A percentile compares a stretch with the other conserved stretches of the same genome.
Conservation (phyloP, 2,113 vertebrate genomes). For the Xiphophorus maculatus region DNA sequence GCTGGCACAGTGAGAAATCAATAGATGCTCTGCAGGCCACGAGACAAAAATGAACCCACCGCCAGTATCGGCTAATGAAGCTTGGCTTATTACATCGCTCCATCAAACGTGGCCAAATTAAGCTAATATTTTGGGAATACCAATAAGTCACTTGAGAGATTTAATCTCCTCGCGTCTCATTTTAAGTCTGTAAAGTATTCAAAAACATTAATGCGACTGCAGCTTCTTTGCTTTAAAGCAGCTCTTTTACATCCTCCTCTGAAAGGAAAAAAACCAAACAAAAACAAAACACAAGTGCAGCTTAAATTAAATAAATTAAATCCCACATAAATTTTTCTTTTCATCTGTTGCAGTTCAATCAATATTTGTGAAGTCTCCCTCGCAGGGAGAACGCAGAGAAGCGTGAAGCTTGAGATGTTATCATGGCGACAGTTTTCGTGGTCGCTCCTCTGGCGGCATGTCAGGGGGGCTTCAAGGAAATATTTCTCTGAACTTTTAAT, state of each 20-base stretch:
- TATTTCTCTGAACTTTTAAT: constrained; percentile 61
- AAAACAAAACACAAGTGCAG: not conserved
- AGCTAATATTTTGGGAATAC: constrained; percentile 3
- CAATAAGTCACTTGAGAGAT: not conserved
- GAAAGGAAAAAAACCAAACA: not conserved
- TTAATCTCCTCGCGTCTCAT: not conserved
- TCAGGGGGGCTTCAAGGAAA: constrained; percentile 52
- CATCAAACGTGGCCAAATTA: constrained; percentile 10
- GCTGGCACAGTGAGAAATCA: constrained; percentile 32
- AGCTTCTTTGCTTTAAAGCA: constrained; percentile 17
- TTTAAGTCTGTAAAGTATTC: not conserved
- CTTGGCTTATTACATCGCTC: constrained; percentile 1
- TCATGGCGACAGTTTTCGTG: constrained; percentile 47
- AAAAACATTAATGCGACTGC: not conserved
- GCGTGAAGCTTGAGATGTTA: constrained; percentile 62
- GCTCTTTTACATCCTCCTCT: constrained; percentile 7
- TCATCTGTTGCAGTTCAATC: constrained; percentile 44
- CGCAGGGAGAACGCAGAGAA: constrained; percentile 50
- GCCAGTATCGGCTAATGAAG: constrained; percentile 11
- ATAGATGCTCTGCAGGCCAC: not conserved
- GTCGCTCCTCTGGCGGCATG: constrained; percentile 38
- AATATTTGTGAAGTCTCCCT: constrained; percentile 52
- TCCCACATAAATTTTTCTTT: constrained; percentile 50
- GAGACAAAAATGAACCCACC: constrained; percentile 11
- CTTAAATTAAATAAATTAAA: constrained; percentile 37